Evolutionary conservation across 2,888 invertebrate species (phyloP).

Genomic region (Dynastes maya): DNA sequence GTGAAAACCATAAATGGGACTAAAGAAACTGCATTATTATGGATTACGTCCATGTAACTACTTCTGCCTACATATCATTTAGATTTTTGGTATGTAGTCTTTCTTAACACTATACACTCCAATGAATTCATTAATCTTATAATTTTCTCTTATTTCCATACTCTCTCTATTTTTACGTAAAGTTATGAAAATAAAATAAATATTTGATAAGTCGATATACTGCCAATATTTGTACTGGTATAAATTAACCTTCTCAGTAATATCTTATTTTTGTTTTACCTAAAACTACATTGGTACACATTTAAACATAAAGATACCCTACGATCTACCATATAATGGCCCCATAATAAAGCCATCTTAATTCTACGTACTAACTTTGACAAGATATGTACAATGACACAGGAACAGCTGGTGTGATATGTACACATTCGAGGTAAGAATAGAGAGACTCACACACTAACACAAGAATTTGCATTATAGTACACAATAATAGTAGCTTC

Average conservation of each 20-base stretch:
- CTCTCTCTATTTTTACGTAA: too few relatives aligned
- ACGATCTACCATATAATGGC: conserved; percentile 43
- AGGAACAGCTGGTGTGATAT: conserved; percentile 68
- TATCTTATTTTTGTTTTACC: neutral
- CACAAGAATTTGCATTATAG: conserved; percentile 59
- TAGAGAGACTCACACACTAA: conserved; percentile 56
- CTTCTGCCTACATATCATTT: too few relatives aligned
- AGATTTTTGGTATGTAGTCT: too few relatives aligned
- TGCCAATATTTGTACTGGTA: neutral
- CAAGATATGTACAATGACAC: conserved; percentile 63
- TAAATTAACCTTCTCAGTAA: neutral
- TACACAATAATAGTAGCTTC: conserved; percentile 51
- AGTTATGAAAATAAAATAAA: neutral
- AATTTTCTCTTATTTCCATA: too few relatives aligned
- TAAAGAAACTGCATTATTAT: too few relatives aligned
- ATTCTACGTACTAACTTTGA: conserved; percentile 38
- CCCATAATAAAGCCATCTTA: conserved; percentile 43
- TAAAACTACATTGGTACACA: conserved; percentile 15
- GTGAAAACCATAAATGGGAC: too few relatives aligned
- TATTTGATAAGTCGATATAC: neutral
- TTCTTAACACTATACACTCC: too few relatives aligned
- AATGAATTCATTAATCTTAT: too few relatives aligned
- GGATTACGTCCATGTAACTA: too few relatives aligned
- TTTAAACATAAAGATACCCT: conserved; percentile 5
- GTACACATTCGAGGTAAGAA: conserved; percentile 60